These are phyloP conservation scores for Euura lappo DNA, from an alignment of 1,140 invertebrate genomes.

Conservation along the genomic window DNA sequence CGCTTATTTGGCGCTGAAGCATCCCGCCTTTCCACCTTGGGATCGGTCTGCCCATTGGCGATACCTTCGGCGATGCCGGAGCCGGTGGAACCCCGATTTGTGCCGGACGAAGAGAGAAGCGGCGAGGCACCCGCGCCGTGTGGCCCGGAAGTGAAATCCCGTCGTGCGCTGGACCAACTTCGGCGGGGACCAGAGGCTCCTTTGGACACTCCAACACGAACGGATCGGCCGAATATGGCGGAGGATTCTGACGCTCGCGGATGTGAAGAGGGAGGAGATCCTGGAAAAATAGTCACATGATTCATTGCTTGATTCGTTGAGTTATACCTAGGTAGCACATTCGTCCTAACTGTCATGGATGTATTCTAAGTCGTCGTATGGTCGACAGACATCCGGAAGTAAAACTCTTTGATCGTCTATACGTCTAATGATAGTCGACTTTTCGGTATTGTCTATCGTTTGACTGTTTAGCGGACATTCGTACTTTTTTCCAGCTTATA, in stretches of 20 bases:
- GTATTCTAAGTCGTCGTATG: too few relatives aligned
- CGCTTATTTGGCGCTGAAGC: constrained; percentile 51
- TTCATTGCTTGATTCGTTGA: too few relatives aligned
- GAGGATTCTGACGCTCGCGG: constrained; percentile 23
- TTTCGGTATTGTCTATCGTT: too few relatives aligned
- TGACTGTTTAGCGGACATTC: too few relatives aligned
- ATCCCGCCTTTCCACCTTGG: constrained; percentile 54
- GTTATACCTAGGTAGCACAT: too few relatives aligned
- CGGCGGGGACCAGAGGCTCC: constrained; percentile 45
- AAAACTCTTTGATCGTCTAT: too few relatives aligned
- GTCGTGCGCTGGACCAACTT: constrained; percentile 31
- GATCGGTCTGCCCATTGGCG: constrained; percentile 32
- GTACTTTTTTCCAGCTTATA: too few relatives aligned
- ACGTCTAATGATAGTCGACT: too few relatives aligned
- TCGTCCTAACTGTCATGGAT: too few relatives aligned
- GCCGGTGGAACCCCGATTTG: constrained; percentile 35
- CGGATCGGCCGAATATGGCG: constrained; percentile 36
- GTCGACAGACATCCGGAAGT: too few relatives aligned
- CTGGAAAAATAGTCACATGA: neutral
- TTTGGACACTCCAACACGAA: constrained; percentile 46
- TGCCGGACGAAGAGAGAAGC: constrained; percentile 47
- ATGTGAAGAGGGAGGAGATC: constrained; percentile 12
- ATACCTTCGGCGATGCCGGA: neutral
- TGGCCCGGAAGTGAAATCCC: neutral
- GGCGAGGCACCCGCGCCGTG: constrained; percentile 37